Conservation (phyloP, 2,113 vertebrate genomes). For the Aleadryas rufinucha region DNA sequence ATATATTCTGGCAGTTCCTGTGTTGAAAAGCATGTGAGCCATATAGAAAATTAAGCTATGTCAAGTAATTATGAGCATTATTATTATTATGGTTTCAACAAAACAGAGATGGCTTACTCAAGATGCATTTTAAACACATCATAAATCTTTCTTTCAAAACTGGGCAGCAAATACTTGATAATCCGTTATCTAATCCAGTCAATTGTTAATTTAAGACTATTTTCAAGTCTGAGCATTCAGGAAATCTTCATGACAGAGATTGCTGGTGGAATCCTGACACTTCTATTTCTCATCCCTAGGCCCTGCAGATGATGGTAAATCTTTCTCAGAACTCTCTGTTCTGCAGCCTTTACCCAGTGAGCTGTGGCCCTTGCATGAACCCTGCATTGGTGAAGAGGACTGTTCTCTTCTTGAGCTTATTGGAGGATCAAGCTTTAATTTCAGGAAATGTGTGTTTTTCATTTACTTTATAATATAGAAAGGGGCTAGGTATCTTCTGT, state of each 20-base stretch:
- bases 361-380: neutral
- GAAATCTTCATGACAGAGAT: neutral
- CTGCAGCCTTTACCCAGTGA: neutral
- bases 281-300: neutral
- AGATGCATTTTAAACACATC: neutral
- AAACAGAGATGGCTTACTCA: neutral
- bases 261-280: neutral
- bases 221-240: neutral
- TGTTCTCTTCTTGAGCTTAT: neutral
- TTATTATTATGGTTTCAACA: neutral
- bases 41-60: neutral
- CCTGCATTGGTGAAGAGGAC: fast-evolving
- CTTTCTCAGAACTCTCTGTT: neutral
- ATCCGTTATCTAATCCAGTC: neutral
- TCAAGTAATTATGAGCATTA: neutral
- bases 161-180: neutral
- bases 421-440: constrained; percentile 8
- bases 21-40: neutral
- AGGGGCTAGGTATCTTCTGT: neutral
- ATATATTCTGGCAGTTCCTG: neutral
- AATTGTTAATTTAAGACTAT: neutral
- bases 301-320: neutral
- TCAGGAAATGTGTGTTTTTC: neutral
- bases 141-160: neutral
- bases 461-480: neutral